A percentile compares a stretch with the other conserved stretches of the same genome.
Conservation (phyloP, 2,888 invertebrate genomes). For the Hemicrepidius hirtus region DNA sequence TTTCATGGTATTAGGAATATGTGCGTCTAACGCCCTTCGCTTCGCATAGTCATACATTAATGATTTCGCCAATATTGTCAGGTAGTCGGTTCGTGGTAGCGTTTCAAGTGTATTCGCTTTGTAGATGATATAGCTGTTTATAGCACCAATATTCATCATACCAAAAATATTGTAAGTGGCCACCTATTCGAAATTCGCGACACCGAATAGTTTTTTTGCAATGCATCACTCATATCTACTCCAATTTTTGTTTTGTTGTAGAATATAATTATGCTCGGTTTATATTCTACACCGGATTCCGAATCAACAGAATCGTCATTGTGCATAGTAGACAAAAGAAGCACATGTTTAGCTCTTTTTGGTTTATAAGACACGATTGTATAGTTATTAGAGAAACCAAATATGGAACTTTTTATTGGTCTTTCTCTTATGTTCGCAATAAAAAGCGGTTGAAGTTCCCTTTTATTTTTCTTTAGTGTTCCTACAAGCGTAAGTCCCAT, state of each 20-base stretch:
- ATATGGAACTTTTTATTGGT: too few relatives aligned
- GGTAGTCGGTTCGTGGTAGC: background rate
- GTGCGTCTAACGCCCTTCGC: too few relatives aligned
- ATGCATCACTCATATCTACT: constrained; percentile 22
- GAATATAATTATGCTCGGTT: constrained; percentile 13
- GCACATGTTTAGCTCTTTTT: constrained; percentile 50
- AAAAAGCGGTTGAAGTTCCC: too few relatives aligned
- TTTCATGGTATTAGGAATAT: too few relatives aligned
- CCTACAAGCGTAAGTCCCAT: too few relatives aligned
- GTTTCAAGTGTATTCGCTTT: constrained; percentile 4
- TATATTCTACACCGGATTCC: constrained; percentile 41
- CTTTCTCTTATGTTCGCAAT: too few relatives aligned
- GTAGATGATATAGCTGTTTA: constrained; percentile 8
- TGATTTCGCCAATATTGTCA: constrained; percentile 10
- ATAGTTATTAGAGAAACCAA: too few relatives aligned
- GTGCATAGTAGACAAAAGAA: constrained; percentile 53
- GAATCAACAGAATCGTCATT: constrained; percentile 51
- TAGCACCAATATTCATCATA: background rate
- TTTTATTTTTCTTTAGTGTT: too few relatives aligned
- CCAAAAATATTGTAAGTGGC: constrained; percentile 15
- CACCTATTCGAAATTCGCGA: constrained; percentile 11
- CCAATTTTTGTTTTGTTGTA: constrained; percentile 23
- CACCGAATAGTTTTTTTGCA: constrained; percentile 23
- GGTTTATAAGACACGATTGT: too few relatives aligned
- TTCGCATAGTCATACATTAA: constrained; percentile 8